Conservation (phyloP, 2,888 invertebrate genomes). For the Mimas tiliae region DNA sequence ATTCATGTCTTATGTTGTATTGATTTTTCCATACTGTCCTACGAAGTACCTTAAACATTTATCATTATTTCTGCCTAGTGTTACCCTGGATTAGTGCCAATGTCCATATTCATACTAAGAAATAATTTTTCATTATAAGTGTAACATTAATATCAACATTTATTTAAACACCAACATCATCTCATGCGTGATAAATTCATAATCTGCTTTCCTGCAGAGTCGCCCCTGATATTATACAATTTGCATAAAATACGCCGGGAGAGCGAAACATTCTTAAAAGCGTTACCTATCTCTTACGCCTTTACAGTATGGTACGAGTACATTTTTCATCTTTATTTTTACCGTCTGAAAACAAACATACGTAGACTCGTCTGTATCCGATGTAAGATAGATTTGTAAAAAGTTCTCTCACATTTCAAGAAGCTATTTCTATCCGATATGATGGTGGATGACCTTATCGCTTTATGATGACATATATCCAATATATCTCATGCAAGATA, state of each 20-base stretch:
- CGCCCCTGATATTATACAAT: constrained; percentile 3
- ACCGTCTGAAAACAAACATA: neutral
- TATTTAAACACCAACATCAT: neutral
- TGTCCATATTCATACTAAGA: neutral
- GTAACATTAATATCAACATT: neutral
- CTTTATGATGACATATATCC: too few relatives aligned
- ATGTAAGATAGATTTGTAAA: too few relatives aligned
- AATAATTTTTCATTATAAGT: neutral
- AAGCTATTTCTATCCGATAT: too few relatives aligned
- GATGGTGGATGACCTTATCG: too few relatives aligned
- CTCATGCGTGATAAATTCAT: constrained; percentile 5
- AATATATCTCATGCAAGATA: too few relatives aligned
- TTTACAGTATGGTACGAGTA: neutral
- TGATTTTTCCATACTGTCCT: too few relatives aligned
- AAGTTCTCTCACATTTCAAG: too few relatives aligned
- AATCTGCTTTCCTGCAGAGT: constrained; percentile 5
- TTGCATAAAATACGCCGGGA: neutral
- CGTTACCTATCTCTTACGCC: neutral
- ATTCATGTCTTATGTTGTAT: too few relatives aligned
- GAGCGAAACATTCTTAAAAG: neutral
- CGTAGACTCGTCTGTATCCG: neutral
- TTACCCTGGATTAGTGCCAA: too few relatives aligned
- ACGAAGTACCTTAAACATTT: too few relatives aligned
- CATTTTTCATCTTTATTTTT: neutral
- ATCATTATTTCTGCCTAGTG: too few relatives aligned